Base-by-base conservation (phyloP, 2,888 invertebrate species). In the Teleiodes luculella region DNA sequence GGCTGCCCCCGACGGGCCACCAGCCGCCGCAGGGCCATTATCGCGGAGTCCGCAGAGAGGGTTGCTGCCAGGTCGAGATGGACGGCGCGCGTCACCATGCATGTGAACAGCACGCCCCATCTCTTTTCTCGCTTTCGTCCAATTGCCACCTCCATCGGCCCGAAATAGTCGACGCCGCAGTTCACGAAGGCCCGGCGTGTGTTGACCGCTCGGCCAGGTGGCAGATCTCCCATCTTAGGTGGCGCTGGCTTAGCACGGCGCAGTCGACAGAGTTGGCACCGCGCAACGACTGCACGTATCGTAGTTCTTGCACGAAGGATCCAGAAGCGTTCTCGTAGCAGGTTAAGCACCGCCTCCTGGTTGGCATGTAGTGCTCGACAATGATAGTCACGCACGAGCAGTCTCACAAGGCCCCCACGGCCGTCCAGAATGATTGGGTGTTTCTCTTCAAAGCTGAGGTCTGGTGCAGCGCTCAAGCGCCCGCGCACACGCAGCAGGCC, bases 401-500 rank as follows among this genome's bases (percentile, higher is more conserved):
- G 24, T n/a, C 28, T 4, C 4, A 11, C 24, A 10, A 28, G 11
- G 11, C 3, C 24, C 1, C 24, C n/a, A 3, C 28, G 20, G 24
- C 43, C 43, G 13, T 43, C 43, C 16, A 43, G 24, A 2, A 43
- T 43, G 28, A 43, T 43, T 7, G 43, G 43, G 11, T 31, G 31
- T 90, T 14, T 31, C 30, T 14, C 47, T 13, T 47, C 14, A 31
- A 43, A 43, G 24, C 14, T 11, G 2, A 43, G 72, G 65, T 61
- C 57, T 14, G 16, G n/a, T 4, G 43, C 43, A 14, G 43, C 20
- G 20, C 24, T 24, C 43, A 43, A 10, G 16, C 43, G 43, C n/a
- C 43, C 43, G 10, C 24, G 11, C 43, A 43, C 28, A 11, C 43
- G n/a, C 2, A 43, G 20, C n/a, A 43, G 20, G n/a, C 28, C 24